Evolutionary conservation across 2,888 invertebrate genomes (phyloP).

Genomic region (Cephus sareptanus): DNA sequence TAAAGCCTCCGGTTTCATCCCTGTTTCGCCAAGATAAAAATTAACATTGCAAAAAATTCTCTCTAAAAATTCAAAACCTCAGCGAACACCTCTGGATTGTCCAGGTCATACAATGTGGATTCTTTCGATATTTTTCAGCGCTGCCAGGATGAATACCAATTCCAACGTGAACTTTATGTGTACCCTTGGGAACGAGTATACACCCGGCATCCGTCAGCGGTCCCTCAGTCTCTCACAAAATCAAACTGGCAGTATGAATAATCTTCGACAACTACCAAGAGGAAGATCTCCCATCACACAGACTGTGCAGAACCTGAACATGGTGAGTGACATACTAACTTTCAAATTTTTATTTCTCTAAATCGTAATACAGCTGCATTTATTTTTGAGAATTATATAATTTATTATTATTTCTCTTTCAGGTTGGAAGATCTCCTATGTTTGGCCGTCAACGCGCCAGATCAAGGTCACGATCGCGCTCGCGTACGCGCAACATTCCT

Average conservation of each 20-base stretch:
- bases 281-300: slow-evolving; percentile 57
- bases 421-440: slow-evolving; percentile 38
- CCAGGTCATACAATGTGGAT: not conserved
- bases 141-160: slow-evolving; percentile 44
- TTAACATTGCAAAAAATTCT: not conserved
- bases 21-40: not conserved
- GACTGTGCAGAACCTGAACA: slow-evolving; percentile 45
- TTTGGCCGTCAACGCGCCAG: slow-evolving; percentile 44
- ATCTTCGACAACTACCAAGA: slow-evolving; percentile 46
- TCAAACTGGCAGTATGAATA: slow-evolving; percentile 34
- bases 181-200: slow-evolving; percentile 45
- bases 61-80: not conserved
- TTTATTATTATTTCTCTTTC: slow-evolving; percentile 12
- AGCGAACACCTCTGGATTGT: not conserved
- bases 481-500: slow-evolving; percentile 47
- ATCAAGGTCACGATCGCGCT: slow-evolving; percentile 57
- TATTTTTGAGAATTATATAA: not conserved
- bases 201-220: slow-evolving; percentile 38
- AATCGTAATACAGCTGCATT: not conserved
- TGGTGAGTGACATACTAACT: slow-evolving; percentile 32
- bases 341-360: not conserved
- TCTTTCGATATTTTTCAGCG: slow-evolving; percentile 39
- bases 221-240: slow-evolving; percentile 38
- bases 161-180: slow-evolving; percentile 56
- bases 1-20: not conserved